These are phyloP conservation scores for Mus spicilegus DNA, from an alignment of 2,113 vertebrate genomes.

Conservation along the genomic window DNA sequence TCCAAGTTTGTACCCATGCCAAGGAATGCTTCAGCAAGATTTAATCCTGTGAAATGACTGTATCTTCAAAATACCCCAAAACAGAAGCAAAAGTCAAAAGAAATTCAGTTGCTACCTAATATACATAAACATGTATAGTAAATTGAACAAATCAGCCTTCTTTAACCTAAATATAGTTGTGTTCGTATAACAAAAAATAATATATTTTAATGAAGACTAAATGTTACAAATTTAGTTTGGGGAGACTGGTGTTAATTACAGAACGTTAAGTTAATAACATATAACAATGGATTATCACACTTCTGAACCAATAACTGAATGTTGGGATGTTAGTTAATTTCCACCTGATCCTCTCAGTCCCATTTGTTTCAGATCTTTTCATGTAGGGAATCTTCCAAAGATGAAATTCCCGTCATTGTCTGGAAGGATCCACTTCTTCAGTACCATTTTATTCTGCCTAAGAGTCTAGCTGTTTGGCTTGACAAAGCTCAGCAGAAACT, in stretches of 20 bases:
- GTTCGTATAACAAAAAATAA: constrained; percentile 84
- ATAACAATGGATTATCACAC: constrained; percentile 74
- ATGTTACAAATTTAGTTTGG: constrained; percentile 81
- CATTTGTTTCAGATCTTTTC: constrained; percentile 67
- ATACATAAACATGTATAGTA: constrained; percentile 77
- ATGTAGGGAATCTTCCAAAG: constrained; percentile 26
- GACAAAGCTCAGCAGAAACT: constrained; percentile 81
- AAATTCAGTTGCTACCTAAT: constrained; percentile 81
- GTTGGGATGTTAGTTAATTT: constrained; percentile 77
- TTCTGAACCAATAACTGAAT: constrained; percentile 80
- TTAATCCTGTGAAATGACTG: constrained; percentile 86
- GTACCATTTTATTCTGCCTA: constrained; percentile 82
- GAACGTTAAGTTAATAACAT: constrained; percentile 73
- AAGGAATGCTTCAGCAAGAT: constrained; percentile 98
- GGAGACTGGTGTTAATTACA: constrained; percentile 82
- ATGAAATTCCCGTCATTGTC: constrained; percentile 68
- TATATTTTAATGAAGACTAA: constrained; percentile 82
- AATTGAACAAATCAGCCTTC: constrained; percentile 77
- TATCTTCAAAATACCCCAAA: constrained; percentile 85
- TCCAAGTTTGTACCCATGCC: constrained; percentile 96
- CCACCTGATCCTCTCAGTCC: constrained; percentile 74
- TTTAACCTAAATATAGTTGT: constrained; percentile 79
- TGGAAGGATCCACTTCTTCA: constrained; percentile 53
- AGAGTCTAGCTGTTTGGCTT: constrained; percentile 80
- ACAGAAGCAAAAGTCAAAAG: constrained; percentile 86